Base-by-base conservation (phyloP, 1,140 invertebrate species). In the Antheraea mylitta region DNA sequence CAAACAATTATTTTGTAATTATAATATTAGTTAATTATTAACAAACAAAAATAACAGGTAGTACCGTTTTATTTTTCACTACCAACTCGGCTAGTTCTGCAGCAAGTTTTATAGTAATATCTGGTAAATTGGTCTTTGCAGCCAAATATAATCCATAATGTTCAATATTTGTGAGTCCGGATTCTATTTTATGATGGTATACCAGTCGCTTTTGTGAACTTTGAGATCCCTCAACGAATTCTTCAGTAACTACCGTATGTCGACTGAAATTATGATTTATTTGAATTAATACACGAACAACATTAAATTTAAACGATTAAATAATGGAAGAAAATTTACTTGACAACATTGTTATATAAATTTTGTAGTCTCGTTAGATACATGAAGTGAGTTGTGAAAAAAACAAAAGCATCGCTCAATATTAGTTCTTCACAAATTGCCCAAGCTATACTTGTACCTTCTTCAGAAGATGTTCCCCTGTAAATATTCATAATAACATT, bases 341-440 rank as follows among this genome's bases (percentile, higher is more conserved):
- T 98, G 48, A 93, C 93, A 38, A 98, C 95, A 88, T 97, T 97
- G 19, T 93, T 93, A 87, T 97, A 97, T 4, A 97, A 73, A 59
- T 95, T 93, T 61, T 95, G 92, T 10, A 99, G 80, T 84, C 95
- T 94, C 0, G 96, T 96, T 16, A 98, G 83, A 64, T 95, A 95
- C 37, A 93, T 86, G 85, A 96, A 97, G 89, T 99, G 98, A 3
- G 98, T 98, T 0, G 97, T 96, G 72, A 97, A 95, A 75, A 97
- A 96, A 6, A 95, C 94, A 79, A 97, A 98, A 0, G 97, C 96
- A 71, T 94, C 92, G 5, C 93, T 94, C 48, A 91, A 84, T 3
- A 96, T 78, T 4, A 99, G 92, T 72, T 95, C 91, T 92, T 98
- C 96, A 82, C 95, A 96, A 67, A 98, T 94, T 0, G 96, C 94